Percentiles rank a stretch among this genome's conserved stretches.
phyloP scores from a whole-genome alignment of 1,140 invertebrate species.

The Calliphora vicina region DNA sequence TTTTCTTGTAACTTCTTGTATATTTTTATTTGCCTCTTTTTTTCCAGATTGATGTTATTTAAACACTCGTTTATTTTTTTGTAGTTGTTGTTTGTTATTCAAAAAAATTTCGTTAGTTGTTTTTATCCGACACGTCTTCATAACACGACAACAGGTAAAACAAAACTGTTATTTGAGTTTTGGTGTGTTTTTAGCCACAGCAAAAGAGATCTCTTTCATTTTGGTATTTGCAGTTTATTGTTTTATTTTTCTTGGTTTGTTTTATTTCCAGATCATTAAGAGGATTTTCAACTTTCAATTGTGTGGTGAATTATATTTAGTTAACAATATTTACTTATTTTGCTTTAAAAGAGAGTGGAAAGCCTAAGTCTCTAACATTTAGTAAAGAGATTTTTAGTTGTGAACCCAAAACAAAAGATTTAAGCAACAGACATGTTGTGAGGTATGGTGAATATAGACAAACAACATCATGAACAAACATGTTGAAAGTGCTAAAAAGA shows the following conservation, averaged over 20 bases:
- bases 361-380: too few species aligned
- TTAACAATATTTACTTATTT: neutral
- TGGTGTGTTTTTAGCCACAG: neutral
- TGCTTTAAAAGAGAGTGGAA: neutral
- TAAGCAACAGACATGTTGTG: neutral
- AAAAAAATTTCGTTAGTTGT: neutral
- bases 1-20: neutral
- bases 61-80: slow-evolving; percentile 10
- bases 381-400: neutral
- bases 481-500: neutral
- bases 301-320: neutral
- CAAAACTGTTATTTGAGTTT: slow-evolving; percentile 18
- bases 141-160: slow-evolving; percentile 34
- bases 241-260: too few species aligned
- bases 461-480: neutral
- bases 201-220: neutral
- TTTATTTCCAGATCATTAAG: neutral
- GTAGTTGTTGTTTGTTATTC: slow-evolving; percentile 9
- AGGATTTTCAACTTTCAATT: neutral
- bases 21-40: neutral
- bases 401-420: neutral
- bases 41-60: neutral
- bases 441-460: too few species aligned
- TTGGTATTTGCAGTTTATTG: too few species aligned
- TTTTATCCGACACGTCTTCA: slow-evolving; percentile 14